Conservation (phyloP, 2,113 vertebrate species). For the Isurus oxyrinchus region DNA sequence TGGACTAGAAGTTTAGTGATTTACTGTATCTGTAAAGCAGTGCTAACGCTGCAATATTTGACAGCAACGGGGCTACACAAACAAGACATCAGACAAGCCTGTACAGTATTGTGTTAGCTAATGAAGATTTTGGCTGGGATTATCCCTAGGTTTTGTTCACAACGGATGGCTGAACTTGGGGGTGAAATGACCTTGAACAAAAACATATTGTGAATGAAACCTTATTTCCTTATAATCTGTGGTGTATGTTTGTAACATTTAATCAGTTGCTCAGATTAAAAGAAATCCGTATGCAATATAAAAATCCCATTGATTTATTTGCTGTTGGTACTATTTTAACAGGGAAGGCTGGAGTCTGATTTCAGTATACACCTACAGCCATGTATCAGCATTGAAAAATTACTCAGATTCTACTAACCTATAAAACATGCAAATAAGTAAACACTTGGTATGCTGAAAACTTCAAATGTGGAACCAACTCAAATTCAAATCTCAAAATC, state of each 20-base stretch:
- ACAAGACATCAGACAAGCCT: background rate
- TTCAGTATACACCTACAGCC: background rate
- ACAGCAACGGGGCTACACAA: background rate
- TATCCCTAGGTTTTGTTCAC: background rate
- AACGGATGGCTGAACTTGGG: background rate
- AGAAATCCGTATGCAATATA: background rate
- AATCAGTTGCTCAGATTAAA: background rate
- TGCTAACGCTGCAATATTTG: background rate
- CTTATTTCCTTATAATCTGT: background rate
- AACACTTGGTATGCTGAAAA: background rate
- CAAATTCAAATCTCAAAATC: background rate
- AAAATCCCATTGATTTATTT: background rate
- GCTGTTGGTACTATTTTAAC: background rate
- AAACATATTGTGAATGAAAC: background rate
- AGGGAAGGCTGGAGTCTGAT: background rate
- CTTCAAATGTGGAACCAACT: background rate
- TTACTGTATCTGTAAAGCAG: background rate
- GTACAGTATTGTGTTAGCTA: background rate
- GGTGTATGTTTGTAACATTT: background rate
- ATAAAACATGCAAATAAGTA: too few relatives aligned
- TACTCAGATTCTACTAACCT: background rate
- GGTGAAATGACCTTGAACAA: slow-evolving; percentile 29
- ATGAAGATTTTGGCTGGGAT: background rate
- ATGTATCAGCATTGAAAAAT: background rate
- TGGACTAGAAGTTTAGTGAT: background rate